Percentiles rank a stretch among this genome's conserved stretches.
phyloP scores from a whole-genome alignment of 2,113 vertebrate genomes.

The Panthera uncia region DNA sequence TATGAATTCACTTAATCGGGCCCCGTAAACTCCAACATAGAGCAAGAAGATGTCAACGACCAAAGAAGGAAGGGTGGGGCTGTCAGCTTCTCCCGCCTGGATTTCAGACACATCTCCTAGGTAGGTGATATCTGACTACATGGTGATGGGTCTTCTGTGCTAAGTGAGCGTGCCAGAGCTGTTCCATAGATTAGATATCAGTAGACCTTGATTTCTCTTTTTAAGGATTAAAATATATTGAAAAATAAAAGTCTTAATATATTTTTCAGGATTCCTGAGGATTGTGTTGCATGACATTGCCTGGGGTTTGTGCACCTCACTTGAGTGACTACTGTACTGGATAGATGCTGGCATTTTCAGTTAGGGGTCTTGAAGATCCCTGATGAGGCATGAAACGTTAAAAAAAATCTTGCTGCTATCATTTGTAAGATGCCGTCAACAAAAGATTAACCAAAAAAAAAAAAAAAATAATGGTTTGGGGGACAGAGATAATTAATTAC shows the following conservation, averaged over 20 bases:
- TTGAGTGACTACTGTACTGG: too few relatives aligned
- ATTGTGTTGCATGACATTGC: neutral
- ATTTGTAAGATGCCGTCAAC: neutral
- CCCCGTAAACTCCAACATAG: neutral
- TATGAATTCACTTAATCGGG: neutral
- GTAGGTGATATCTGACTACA: neutral
- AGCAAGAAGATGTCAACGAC: neutral
- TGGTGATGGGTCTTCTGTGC: neutral
- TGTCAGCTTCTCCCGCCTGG: neutral
- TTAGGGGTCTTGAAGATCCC: neutral
- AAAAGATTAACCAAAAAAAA: neutral
- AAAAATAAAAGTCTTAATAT: neutral
- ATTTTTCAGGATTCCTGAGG: neutral
- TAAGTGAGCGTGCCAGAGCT: neutral
- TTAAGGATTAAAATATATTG: neutral
- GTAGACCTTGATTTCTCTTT: neutral
- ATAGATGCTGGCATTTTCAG: neutral
- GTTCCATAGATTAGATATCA: neutral
- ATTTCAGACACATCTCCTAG: neutral
- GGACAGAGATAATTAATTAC: slow-evolving; percentile 49
- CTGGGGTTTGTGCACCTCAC: neutral
- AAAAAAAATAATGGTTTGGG: neutral
- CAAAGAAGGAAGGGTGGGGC: neutral
- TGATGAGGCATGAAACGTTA: neutral
- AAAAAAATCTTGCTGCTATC: neutral